These are phyloP conservation scores for Drosophila kurseongensis DNA, from an alignment of 1,140 invertebrate species.

Conservation along the genomic window DNA sequence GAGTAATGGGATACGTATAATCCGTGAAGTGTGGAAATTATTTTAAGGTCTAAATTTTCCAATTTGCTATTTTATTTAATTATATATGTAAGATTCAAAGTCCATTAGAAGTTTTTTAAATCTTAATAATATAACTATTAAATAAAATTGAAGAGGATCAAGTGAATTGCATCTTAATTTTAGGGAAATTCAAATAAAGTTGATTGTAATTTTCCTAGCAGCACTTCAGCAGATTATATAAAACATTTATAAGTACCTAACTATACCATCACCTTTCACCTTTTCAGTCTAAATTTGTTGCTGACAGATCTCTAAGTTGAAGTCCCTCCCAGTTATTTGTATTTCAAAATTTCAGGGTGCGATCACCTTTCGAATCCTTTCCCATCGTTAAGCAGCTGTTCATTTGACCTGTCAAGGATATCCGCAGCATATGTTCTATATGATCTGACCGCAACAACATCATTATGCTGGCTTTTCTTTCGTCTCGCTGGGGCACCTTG, in stretches of 20 bases:
- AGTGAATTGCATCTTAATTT: too few species aligned
- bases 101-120: too few species aligned
- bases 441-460: constrained; percentile 35
- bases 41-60: neutral
- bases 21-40: too few species aligned
- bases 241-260: neutral
- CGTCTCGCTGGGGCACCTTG: constrained; percentile 20
- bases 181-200: too few species aligned
- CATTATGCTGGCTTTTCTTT: constrained; percentile 37
- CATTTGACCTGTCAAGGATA: constrained; percentile 64
- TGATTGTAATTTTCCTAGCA: too few species aligned
- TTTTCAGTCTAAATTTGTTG: neutral
- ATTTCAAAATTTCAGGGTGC: neutral
- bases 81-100: too few species aligned
- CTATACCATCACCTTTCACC: constrained; percentile 10
- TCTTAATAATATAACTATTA: too few species aligned
- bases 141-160: too few species aligned
- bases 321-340: constrained; percentile 1
- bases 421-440: constrained; percentile 53
- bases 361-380: constrained; percentile 17
- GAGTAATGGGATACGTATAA: neutral
- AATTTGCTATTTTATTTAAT: neutral
- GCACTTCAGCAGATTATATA: neutral
- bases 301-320: constrained; percentile 28
- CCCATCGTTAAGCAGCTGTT: constrained; percentile 27